Evolutionary conservation across 2,797 vertebrate species (phyloP).

Genomic region (Rachycentron canadum): DNA sequence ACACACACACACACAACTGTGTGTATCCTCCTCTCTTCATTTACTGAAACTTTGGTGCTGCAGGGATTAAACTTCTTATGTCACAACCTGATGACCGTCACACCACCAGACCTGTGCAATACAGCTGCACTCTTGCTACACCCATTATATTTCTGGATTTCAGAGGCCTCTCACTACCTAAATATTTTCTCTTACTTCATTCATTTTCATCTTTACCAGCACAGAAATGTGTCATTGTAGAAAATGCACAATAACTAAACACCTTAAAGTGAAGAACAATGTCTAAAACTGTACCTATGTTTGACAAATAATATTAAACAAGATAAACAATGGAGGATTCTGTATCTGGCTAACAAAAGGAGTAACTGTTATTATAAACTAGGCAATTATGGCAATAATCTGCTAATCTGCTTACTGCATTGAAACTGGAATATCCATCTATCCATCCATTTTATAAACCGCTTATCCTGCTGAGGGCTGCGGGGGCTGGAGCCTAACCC

Average conservation of each 20-base stretch:
- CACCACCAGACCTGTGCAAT: not conserved
- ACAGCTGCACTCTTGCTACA: slow-evolving; percentile 9
- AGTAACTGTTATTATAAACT: slow-evolving; percentile 43
- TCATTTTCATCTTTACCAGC: not conserved
- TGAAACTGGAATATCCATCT: slow-evolving; percentile 57
- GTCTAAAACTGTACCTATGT: not conserved
- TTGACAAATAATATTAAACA: slow-evolving; percentile 46
- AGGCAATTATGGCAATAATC: slow-evolving; percentile 66
- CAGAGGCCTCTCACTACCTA: not conserved
- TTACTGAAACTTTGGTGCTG: no score
- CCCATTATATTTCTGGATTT: not conserved
- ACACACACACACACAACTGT: not conserved
- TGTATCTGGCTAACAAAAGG: slow-evolving; percentile 26
- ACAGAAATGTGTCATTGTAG: not conserved
- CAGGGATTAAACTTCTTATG: slow-evolving; percentile 49
- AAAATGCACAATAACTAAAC: slow-evolving; percentile 9
- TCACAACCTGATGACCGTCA: slow-evolving; percentile 37
- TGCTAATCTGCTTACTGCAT: slow-evolving; percentile 65
- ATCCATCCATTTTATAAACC: slow-evolving; percentile 59
- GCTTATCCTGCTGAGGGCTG: slow-evolving; percentile 43
- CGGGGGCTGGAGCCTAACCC: slow-evolving; percentile 22
- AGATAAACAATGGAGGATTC: slow-evolving; percentile 13
- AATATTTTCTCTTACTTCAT: not conserved
- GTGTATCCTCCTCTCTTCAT: not conserved
- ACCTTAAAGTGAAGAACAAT: slow-evolving; percentile 5